Conservation (phyloP, 1,140 invertebrate genomes). For the Bombus terrestris region DNA sequence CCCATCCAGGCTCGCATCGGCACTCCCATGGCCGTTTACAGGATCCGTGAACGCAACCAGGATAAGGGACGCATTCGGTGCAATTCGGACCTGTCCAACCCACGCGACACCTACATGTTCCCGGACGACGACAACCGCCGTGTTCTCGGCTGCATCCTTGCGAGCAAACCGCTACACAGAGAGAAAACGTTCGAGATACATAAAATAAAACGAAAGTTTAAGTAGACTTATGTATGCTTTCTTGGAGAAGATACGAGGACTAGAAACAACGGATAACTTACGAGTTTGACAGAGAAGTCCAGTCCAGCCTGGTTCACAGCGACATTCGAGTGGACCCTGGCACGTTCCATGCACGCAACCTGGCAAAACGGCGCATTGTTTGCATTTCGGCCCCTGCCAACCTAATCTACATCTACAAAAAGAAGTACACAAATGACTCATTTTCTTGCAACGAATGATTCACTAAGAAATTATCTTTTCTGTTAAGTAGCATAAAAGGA, state of each 20-base stretch:
- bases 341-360: conserved; percentile 92
- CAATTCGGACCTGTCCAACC: conserved; percentile 94
- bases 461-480: no score
- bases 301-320: conserved; percentile 93
- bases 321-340: conserved; percentile 92
- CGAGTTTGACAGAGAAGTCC: conserved; percentile 93
- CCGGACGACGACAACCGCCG: conserved; percentile 92
- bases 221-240: neutral
- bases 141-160: conserved; percentile 91
- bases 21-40: conserved; percentile 95
- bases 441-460: no score
- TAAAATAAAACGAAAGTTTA: no score
- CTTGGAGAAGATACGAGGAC: conserved; percentile 47
- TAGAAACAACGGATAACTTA: conserved; percentile 82
- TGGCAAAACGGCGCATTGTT: conserved; percentile 90
- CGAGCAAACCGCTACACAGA: conserved; percentile 89
- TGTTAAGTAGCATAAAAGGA: no score
- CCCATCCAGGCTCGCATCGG: conserved; percentile 92
- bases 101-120: conserved; percentile 90
- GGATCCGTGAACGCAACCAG: conserved; percentile 92
- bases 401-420: conserved; percentile 88
- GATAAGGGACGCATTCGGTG: conserved; percentile 92
- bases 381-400: conserved; percentile 91
- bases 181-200: neutral
- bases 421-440: neutral